Percentiles rank a stretch among this genome's conserved stretches.
phyloP scores from a whole-genome alignment of 1,140 invertebrate genomes.

The Dendroctonus ponderosae region DNA sequence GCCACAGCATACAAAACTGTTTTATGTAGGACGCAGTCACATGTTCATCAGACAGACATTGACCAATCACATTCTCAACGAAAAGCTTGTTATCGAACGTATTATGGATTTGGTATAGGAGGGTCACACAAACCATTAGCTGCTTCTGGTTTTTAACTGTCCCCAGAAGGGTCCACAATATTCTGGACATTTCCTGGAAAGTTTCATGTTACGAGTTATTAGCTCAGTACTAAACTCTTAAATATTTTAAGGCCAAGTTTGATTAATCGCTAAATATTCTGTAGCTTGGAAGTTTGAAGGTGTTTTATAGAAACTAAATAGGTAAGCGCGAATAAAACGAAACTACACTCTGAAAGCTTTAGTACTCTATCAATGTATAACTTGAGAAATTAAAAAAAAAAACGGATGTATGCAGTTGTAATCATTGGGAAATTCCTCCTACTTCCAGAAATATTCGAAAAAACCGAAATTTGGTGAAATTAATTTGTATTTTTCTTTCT shows the following conservation, averaged over 20 bases:
- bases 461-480: too few species aligned
- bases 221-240: background rate
- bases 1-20: conserved; percentile 77
- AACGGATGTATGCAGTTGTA: too few species aligned
- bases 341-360: too few species aligned
- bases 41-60: conserved; percentile 53
- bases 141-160: conserved; percentile 60
- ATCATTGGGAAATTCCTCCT: too few species aligned
- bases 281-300: background rate
- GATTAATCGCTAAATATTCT: background rate
- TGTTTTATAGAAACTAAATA: too few species aligned
- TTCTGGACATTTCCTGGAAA: conserved; percentile 60
- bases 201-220: background rate
- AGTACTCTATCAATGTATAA: too few species aligned
- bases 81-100: conserved; percentile 60
- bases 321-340: too few species aligned
- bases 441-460: too few species aligned
- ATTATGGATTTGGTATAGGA: conserved; percentile 70
- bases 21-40: conserved; percentile 66
- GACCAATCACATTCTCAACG: conserved; percentile 70
- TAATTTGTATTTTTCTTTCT: too few species aligned
- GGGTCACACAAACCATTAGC: conserved; percentile 62
- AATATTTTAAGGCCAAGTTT: background rate
- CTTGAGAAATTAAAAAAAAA: too few species aligned
- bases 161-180: conserved; percentile 68